Conservation (phyloP, 2,113 vertebrate genomes). For the Epinephelus moara region DNA sequence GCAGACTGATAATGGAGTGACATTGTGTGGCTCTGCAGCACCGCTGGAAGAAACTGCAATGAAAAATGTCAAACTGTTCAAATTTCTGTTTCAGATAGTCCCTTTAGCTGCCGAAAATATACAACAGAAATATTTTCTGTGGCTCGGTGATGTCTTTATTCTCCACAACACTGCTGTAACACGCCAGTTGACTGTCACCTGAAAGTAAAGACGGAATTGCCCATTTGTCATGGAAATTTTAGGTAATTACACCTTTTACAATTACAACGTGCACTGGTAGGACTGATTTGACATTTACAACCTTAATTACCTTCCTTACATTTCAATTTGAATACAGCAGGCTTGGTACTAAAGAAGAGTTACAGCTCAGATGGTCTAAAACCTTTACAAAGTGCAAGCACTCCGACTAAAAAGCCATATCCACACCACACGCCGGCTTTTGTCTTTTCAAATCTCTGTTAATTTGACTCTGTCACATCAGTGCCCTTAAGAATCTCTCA, state of each 20-base stretch:
- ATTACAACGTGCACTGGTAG: background rate
- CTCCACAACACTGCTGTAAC: background rate
- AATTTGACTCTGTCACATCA: slow-evolving; percentile 15
- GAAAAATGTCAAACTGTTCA: background rate
- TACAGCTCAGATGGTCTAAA: background rate
- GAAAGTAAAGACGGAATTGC: background rate
- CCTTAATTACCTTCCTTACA: background rate
- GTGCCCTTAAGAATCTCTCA: slow-evolving; percentile 14
- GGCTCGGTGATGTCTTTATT: slow-evolving; percentile 6
- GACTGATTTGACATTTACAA: background rate
- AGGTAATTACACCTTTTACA: background rate
- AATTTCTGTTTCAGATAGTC: slow-evolving; percentile 3
- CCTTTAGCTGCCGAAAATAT: background rate
- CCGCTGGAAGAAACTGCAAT: background rate
- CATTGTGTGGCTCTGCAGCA: slow-evolving; percentile 2
- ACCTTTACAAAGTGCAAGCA: slow-evolving; percentile 10
- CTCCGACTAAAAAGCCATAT: background rate
- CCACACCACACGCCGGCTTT: background rate
- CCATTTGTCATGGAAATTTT: slow-evolving; percentile 10
- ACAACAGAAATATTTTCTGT: background rate
- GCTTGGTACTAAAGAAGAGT: background rate
- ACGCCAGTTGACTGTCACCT: background rate
- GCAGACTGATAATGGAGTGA: slow-evolving; percentile 45
- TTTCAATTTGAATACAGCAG: slow-evolving; percentile 10
- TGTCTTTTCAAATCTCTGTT: slow-evolving; percentile 13